phyloP scores from a whole-genome alignment of 1,140 invertebrate species.

The Ostrea edulis region DNA sequence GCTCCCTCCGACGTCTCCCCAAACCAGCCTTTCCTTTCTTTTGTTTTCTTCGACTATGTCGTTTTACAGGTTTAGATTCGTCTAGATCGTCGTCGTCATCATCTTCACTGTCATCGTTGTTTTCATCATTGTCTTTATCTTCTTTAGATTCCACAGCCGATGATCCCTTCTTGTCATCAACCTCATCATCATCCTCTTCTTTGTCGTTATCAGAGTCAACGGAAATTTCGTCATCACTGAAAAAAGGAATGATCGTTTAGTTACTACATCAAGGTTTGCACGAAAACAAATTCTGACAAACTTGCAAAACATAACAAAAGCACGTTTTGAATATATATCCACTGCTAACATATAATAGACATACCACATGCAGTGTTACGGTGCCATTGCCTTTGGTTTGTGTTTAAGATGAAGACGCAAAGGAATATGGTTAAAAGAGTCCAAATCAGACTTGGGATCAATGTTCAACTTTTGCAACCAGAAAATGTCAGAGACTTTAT shows the following conservation, averaged over 20 bases:
- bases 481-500: neutral
- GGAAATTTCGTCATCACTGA: neutral
- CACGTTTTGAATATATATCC: neutral
- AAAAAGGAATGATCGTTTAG: neutral
- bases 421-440: neutral
- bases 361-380: neutral
- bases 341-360: neutral
- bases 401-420: neutral
- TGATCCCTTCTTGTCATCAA: neutral
- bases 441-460: neutral
- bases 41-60: neutral
- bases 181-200: neutral
- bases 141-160: neutral
- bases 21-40: neutral
- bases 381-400: neutral
- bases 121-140: neutral
- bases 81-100: neutral
- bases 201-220: neutral
- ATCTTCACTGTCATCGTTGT: neutral
- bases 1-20: constrained; percentile 19
- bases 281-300: neutral
- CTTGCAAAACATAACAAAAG: neutral
- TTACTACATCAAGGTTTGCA: neutral
- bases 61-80: neutral
- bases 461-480: neutral